Percentiles rank a stretch among this genome's conserved stretches.
Conservation (phyloP, 2,797 vertebrate species). For the Distichodus sexfasciatus region DNA sequence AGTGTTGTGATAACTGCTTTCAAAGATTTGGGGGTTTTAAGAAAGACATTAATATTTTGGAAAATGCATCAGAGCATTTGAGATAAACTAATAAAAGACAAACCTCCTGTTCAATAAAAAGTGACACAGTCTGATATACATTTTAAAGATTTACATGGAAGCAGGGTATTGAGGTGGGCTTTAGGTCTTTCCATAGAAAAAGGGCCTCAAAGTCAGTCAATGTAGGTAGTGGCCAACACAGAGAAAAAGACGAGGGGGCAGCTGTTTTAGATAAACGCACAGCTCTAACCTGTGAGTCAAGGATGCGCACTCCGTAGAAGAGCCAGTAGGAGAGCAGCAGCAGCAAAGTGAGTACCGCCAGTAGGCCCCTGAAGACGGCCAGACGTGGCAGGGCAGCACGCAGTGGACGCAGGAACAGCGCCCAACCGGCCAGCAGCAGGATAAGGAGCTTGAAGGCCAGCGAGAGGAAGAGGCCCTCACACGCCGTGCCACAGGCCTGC, state of each 20-base stretch:
- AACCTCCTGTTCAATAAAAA: no score
- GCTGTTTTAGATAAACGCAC: no score
- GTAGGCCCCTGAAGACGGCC: constrained; percentile 87
- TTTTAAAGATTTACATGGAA: no score
- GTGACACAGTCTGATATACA: no score
- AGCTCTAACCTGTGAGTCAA: constrained; percentile 80
- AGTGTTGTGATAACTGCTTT: no score
- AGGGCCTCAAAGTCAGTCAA: not conserved
- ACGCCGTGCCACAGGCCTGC: constrained; percentile 88
- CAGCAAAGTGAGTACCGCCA: constrained; percentile 87
- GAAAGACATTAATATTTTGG: no score
- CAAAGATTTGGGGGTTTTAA: no score
- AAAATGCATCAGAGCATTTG: no score
- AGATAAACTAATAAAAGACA: no score
- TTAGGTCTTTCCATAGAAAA: no score
- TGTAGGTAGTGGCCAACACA: not conserved
- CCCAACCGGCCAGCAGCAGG: constrained; percentile 93
- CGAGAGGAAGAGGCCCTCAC: constrained; percentile 95
- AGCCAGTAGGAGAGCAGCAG: constrained; percentile 97
- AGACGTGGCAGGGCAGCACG: constrained; percentile 84
- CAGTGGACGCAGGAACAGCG: constrained; percentile 84
- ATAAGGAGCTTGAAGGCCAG: constrained; percentile 95
- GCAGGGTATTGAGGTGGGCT: no score
- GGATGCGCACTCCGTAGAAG: constrained; percentile 92
- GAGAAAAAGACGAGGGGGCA: not conserved